phyloP scores from a whole-genome alignment of 2,888 invertebrate genomes.

The Cetonia aurata region DNA sequence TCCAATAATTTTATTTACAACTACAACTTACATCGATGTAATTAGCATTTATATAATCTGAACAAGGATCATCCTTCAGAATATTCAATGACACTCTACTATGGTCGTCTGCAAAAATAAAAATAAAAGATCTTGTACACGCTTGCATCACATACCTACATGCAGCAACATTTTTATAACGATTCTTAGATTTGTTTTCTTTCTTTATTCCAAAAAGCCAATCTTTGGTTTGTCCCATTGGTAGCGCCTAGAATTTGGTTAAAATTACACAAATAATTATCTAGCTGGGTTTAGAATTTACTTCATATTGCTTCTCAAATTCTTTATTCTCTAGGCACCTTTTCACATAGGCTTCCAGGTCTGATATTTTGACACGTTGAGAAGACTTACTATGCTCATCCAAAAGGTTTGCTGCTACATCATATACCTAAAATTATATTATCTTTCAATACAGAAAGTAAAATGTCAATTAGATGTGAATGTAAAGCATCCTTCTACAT shows the following conservation, averaged over 20 bases:
- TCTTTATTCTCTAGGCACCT: neutral
- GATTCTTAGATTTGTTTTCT: slow-evolving; percentile 66
- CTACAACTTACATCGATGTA: slow-evolving; percentile 64
- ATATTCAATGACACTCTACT: slow-evolving; percentile 66
- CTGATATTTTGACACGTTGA: neutral
- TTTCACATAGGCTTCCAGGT: slow-evolving; percentile 6
- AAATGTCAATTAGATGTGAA: too few species aligned
- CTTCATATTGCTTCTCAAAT: slow-evolving; percentile 16
- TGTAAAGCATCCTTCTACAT: too few species aligned
- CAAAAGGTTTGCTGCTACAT: neutral
- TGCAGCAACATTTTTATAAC: slow-evolving; percentile 67
- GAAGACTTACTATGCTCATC: neutral
- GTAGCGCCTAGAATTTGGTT: slow-evolving; percentile 60
- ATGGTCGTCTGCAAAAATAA: slow-evolving; percentile 66
- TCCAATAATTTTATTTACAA: neutral
- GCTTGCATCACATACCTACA: slow-evolving; percentile 61
- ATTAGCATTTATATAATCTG: slow-evolving; percentile 70
- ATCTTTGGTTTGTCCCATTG: slow-evolving; percentile 63
- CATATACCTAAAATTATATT: too few species aligned
- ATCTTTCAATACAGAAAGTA: too few species aligned
- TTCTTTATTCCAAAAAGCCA: slow-evolving; percentile 63
- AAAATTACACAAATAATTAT: neutral
- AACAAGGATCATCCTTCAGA: slow-evolving; percentile 62
- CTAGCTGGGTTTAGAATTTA: neutral
- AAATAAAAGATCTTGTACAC: slow-evolving; percentile 12